Conservation (phyloP, 2,888 invertebrate genomes). For the Siphlonurus alternatus region DNA sequence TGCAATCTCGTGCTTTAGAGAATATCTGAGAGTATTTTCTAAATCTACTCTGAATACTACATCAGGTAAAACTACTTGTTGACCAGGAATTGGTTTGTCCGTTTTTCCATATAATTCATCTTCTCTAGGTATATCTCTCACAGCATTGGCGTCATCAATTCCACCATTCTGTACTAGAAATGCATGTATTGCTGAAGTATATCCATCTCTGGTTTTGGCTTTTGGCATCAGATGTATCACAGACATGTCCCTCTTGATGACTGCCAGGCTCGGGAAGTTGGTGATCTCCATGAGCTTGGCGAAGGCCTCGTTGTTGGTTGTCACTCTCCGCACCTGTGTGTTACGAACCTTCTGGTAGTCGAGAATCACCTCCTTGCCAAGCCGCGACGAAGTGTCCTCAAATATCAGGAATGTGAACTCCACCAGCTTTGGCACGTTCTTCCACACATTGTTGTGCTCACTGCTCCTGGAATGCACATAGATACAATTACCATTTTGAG, state of each 20-base stretch:
- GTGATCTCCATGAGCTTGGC: constrained; percentile 29
- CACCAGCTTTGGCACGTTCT: constrained; percentile 30
- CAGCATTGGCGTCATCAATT: not conserved
- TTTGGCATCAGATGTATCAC: constrained; percentile 27
- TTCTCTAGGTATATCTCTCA: not conserved
- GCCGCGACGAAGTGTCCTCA: constrained; percentile 40
- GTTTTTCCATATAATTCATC: not conserved
- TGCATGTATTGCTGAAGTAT: constrained; percentile 33
- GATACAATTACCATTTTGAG: not conserved
- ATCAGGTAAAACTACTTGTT: not conserved
- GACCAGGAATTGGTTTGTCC: not conserved
- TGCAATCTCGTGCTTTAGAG: constrained; percentile 69
- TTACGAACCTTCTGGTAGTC: constrained; percentile 40
- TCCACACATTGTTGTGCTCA: constrained; percentile 34
- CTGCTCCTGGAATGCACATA: constrained; percentile 20
- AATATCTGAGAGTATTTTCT: constrained; percentile 69
- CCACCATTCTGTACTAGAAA: constrained; percentile 26
- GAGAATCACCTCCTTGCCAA: constrained; percentile 48
- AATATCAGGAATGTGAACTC: constrained; percentile 46
- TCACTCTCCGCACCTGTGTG: constrained; percentile 39
- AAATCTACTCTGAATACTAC: constrained; percentile 39
- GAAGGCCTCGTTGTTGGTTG: constrained; percentile 35
- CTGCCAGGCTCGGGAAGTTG: constrained; percentile 37
- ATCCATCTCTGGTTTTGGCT: constrained; percentile 28
- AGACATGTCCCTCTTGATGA: constrained; percentile 28